A percentile compares a stretch with the other conserved stretches of the same genome.
These are phyloP conservation scores for Hucho hucho DNA, from an alignment of 2,113 vertebrate genomes.

Conservation along the genomic window DNA sequence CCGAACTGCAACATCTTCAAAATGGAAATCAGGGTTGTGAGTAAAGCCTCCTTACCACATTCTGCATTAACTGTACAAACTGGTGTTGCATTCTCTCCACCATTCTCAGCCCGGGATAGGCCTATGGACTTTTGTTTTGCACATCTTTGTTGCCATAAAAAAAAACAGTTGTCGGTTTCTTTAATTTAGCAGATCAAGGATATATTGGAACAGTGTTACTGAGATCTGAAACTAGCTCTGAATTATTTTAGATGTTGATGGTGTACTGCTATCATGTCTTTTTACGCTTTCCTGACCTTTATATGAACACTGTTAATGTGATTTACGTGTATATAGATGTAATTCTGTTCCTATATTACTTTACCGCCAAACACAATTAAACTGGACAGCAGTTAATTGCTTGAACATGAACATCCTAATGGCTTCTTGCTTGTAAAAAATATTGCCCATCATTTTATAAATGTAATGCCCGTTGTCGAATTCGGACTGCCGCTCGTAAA, in stretches of 20 bases:
- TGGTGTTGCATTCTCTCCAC: not conserved
- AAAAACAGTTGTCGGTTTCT: not conserved
- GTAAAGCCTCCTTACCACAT: not conserved
- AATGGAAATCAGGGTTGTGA: not conserved
- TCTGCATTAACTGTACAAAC: not conserved
- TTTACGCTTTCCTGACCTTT: not conserved
- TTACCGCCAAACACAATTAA: not conserved
- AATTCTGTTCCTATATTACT: not conserved
- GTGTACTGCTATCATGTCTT: not conserved
- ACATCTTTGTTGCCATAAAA: not conserved
- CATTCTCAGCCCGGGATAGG: not conserved
- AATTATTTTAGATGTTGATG: not conserved
- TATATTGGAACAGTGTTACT: not conserved
- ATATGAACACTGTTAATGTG: not conserved
- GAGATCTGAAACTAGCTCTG: not conserved
- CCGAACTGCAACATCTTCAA: not conserved
- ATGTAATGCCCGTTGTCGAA: constrained; percentile 19
- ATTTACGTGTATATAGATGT: not conserved
- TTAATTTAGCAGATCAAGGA: not conserved
- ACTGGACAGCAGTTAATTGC: constrained; percentile 10
- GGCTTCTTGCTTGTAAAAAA: constrained; percentile 26
- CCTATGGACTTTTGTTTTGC: not conserved
- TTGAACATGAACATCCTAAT: constrained; percentile 23
- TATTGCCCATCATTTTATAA: constrained; percentile 8
- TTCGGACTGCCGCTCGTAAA: constrained; percentile 20